phyloP scores from a whole-genome alignment of 1,140 invertebrate species.

The Drosophila malerkotliana region DNA sequence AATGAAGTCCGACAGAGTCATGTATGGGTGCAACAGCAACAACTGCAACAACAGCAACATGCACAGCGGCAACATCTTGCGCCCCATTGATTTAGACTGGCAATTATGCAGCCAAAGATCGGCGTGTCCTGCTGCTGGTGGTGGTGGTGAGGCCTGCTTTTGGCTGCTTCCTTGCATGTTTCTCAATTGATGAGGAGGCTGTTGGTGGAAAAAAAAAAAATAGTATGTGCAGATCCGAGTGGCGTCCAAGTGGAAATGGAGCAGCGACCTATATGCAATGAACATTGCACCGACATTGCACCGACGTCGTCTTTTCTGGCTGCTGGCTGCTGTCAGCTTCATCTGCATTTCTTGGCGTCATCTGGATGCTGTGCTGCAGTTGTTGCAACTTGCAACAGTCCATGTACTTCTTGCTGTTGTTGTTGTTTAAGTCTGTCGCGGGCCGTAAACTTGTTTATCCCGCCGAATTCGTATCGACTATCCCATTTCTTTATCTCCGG shows the following conservation, averaged over 20 bases:
- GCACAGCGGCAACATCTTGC: conserved; percentile 49
- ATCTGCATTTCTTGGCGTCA: conserved; percentile 79
- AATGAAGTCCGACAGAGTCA: conserved; percentile 68
- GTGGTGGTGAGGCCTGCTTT: conserved; percentile 10
- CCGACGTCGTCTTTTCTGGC: conserved; percentile 27
- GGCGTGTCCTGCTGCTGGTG: conserved; percentile 48
- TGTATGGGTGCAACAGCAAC: conserved; percentile 57
- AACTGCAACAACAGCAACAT: conserved; percentile 37
- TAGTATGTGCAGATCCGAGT: conserved; percentile 28
- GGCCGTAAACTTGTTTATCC: conserved; percentile 71
- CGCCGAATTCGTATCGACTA: conserved; percentile 60
- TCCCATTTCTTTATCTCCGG: conserved; percentile 45
- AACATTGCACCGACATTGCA: conserved; percentile 31
- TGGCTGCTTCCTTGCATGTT: conserved; percentile 43
- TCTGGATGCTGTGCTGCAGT: conserved; percentile 33
- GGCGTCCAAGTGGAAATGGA: conserved; percentile 68
- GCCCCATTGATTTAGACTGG: conserved; percentile 76
- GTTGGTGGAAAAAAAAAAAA: neutral
- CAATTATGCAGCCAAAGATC: conserved; percentile 72
- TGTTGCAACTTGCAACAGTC: conserved; percentile 4
- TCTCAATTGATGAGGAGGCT: conserved; percentile 67
- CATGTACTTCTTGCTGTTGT: conserved; percentile 8
- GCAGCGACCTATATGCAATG: conserved; percentile 74
- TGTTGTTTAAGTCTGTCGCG: conserved; percentile 54
- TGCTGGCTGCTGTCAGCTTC: conserved; percentile 68